Evolutionary conservation across 1,140 invertebrate genomes (phyloP).

Genomic region (Tyrophagus putrescentiae): DNA sequence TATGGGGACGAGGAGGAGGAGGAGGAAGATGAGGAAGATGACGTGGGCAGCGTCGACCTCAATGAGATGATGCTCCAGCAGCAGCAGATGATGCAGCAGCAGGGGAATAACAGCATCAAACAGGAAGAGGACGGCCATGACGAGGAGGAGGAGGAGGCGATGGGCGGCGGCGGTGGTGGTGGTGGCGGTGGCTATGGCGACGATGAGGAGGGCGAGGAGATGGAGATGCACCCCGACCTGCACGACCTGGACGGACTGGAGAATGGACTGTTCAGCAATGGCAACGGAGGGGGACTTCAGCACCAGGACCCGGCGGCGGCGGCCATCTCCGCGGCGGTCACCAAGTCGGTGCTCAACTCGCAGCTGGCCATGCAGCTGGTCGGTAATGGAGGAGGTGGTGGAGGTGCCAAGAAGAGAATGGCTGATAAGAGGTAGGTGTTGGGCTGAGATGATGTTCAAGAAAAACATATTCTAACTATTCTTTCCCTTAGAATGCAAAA

Average conservation of each 20-base stretch:
- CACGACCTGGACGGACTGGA: neutral
- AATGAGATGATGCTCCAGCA: neutral
- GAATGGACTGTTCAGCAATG: neutral
- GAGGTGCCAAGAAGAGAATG: neutral
- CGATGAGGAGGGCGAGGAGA: neutral
- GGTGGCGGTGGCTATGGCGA: neutral
- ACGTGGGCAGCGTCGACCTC: neutral
- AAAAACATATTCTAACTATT: no score
- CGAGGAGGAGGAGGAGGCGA: neutral
- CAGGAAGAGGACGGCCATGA: neutral
- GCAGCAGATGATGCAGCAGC: neutral
- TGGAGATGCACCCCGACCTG: neutral
- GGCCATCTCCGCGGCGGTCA: slow-evolving; percentile 7
- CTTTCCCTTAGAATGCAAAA: no score
- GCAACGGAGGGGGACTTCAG: neutral
- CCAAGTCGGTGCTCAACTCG: neutral
- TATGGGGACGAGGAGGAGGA: neutral
- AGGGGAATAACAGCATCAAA: neutral
- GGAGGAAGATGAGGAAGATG: slow-evolving; percentile 10
- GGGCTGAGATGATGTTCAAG: no score
- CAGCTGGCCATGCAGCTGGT: neutral
- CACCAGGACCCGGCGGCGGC: neutral
- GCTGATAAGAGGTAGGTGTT: no score
- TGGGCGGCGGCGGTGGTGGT: neutral
- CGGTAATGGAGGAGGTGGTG: neutral